Base-by-base conservation (phyloP, 2,797 vertebrate species). In the Cephalopachus bancanus region DNA sequence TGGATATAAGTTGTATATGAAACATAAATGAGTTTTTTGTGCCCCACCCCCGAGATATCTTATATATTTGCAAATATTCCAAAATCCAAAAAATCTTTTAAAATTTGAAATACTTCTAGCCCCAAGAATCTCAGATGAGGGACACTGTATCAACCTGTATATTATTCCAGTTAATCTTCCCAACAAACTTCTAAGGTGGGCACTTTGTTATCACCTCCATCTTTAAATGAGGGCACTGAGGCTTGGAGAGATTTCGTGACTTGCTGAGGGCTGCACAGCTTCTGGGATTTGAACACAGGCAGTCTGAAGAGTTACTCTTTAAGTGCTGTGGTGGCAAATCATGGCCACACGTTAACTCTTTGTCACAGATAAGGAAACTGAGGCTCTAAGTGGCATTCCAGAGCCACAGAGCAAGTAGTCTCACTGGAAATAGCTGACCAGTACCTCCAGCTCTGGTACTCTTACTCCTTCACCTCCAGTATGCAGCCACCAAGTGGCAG, bases 291-390 rank as follows among this genome's bases (percentile, higher is more conserved):
- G 79, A 88, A 10, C 62, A 37, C 37, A 57, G 14, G 74, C 14
- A 3, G 6, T 44, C 17, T 74, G 88, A 51, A 51, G 44, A 17
- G 5, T 71, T 22, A 20, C 59, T 55, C 20, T 55, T n/a, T 64
- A 37, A 15, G 49, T 20, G 6, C 51, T 3, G 0, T 5, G 28
- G 51, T 0, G 3, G 65, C 80, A 57, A 20, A 1, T 17, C 75
- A 1, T 4, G 12, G 64, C 37, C 37, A 4, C 4, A 2, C 8
- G 1, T 2, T 4, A 37, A 60, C 10, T 24, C 53, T 44, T 44
- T 78, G 33, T 28, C 26, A 26, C 75, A 2, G 8, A 15, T 3
- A 30, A 86, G 33, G 79, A 69, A 19, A 37, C 67, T 0, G 11
- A 90, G 89, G 51, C 24, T 24, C 30, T 17, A 5, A 1, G 53